These are phyloP conservation scores for Alauda arvensis DNA, from an alignment of 2,797 vertebrate genomes.

Conservation along the genomic window DNA sequence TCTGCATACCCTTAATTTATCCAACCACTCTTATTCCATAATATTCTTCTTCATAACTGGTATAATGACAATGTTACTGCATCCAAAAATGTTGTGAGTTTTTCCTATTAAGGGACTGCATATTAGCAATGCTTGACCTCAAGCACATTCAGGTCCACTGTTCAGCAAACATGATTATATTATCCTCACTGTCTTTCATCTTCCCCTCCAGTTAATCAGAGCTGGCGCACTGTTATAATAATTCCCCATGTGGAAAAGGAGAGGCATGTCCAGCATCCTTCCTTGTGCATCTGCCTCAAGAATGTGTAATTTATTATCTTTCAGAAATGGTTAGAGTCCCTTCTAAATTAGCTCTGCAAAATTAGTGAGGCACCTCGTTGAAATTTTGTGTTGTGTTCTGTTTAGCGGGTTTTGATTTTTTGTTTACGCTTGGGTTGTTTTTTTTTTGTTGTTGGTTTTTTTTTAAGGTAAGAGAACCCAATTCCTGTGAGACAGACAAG, in stretches of 20 bases:
- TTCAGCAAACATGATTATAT: not conserved
- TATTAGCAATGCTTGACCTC: conserved; percentile 27
- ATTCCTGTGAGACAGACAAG: not conserved
- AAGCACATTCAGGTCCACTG: not conserved
- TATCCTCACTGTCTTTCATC: conserved; percentile 26
- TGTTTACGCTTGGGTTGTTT: not conserved
- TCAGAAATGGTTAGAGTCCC: not conserved
- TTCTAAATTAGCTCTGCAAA: not conserved
- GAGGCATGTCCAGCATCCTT: not conserved
- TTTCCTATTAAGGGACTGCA: not conserved
- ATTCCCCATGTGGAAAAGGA: conserved; percentile 21
- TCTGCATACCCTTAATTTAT: not conserved
- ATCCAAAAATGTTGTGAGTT: not conserved
- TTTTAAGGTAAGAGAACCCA: not conserved
- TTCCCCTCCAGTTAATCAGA: conserved; percentile 16
- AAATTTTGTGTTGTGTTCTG: not conserved
- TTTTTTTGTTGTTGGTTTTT: not conserved
- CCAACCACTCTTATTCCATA: not conserved
- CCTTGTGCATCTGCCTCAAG: not conserved
- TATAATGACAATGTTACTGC: not conserved
- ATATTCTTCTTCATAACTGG: not conserved
- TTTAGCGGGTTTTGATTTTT: not conserved
- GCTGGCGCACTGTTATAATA: not conserved
- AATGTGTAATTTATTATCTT: conserved; percentile 14
- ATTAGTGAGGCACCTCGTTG: not conserved